These are phyloP conservation scores for Steinernema khuongi DNA, from an alignment of 1,140 invertebrate genomes.

Conservation along the genomic window DNA sequence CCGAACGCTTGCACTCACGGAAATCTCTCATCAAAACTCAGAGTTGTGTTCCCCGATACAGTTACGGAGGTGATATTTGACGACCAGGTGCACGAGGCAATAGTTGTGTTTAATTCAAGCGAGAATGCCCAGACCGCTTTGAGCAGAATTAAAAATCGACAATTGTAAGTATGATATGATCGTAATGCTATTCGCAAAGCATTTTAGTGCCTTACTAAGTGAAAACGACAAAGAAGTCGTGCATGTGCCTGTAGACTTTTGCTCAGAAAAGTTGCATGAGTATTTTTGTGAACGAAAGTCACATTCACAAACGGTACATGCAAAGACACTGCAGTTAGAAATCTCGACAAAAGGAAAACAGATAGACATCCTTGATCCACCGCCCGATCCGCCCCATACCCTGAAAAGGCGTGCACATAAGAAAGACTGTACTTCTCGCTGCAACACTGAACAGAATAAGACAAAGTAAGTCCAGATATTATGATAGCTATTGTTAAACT, in stretches of 20 bases:
- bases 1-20: background rate
- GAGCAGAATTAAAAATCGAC: background rate
- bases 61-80: slow-evolving; percentile 3
- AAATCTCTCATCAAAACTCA: background rate
- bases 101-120: background rate
- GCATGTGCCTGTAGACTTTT: background rate
- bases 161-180: background rate
- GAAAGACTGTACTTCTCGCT: too few species aligned
- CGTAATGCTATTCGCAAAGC: background rate
- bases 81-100: background rate
- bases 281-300: background rate
- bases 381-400: background rate
- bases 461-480: too few species aligned
- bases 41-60: background rate
- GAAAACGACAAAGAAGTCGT: background rate
- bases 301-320: too few species aligned
- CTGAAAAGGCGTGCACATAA: background rate
- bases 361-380: background rate
- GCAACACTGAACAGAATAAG: too few species aligned
- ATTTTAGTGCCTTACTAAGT: background rate
- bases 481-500: too few species aligned
- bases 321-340: background rate
- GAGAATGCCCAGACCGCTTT: background rate
- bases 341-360: background rate
- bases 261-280: background rate